phyloP scores from a whole-genome alignment of 1,140 invertebrate species.

The Ceratina japonica region DNA sequence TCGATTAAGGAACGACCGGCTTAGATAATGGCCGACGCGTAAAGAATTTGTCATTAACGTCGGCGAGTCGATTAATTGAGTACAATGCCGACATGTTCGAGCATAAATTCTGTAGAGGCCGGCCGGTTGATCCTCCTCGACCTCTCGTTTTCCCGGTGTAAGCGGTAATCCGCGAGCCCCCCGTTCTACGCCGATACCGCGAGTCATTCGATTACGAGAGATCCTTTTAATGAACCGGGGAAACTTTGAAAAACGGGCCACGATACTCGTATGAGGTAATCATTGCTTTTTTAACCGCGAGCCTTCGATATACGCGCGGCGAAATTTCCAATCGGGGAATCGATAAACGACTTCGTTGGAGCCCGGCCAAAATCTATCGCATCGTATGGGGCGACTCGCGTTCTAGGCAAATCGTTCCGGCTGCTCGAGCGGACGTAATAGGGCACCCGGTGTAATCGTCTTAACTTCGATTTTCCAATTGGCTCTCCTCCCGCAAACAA shows the following conservation, averaged over 20 bases:
- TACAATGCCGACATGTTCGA: too few species aligned
- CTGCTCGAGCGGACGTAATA: conserved; percentile 48
- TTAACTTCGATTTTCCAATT: conserved; percentile 63
- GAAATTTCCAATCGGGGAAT: conserved; percentile 49
- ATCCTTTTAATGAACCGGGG: conserved; percentile 3
- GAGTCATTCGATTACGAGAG: not conserved
- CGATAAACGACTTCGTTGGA: conserved; percentile 41
- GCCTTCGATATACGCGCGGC: conserved; percentile 25
- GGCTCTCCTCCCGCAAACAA: conserved; percentile 45
- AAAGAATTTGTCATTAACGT: too few species aligned
- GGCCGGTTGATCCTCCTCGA: too few species aligned
- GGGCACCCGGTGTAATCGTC: conserved; percentile 53
- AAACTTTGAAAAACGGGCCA: not conserved
- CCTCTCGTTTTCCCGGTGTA: too few species aligned
- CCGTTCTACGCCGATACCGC: not conserved
- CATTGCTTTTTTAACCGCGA: conserved; percentile 32
- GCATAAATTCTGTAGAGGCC: too few species aligned
- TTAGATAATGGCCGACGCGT: too few species aligned
- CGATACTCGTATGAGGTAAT: conserved; percentile 29
- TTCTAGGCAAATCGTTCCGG: conserved; percentile 44
- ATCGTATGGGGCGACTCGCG: conserved; percentile 12
- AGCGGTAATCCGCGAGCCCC: too few species aligned
- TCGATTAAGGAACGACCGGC: not conserved
- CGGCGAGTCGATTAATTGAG: too few species aligned
- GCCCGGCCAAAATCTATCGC: conserved; percentile 51